These are phyloP conservation scores for Chironomus striatipennis DNA, from an alignment of 1,140 invertebrate genomes.

Conservation along the genomic window DNA sequence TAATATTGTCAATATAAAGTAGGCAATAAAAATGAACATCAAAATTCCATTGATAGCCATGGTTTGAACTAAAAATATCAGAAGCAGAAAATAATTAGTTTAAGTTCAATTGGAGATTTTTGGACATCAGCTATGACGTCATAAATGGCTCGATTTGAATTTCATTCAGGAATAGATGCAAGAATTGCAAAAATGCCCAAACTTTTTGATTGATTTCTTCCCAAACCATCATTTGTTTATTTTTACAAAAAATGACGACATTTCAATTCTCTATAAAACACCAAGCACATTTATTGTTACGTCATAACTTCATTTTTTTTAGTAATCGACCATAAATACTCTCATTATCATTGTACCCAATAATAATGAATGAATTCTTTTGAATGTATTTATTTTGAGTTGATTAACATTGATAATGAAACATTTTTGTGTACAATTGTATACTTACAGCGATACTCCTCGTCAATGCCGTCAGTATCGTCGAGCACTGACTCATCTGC, in stretches of 20 bases:
- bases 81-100: background rate
- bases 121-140: background rate
- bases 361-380: background rate
- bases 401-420: background rate
- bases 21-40: background rate
- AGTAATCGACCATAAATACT: background rate
- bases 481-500: background rate
- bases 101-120: background rate
- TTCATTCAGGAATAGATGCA: background rate
- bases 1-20: background rate
- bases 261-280: too few relatives aligned
- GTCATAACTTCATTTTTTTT: background rate
- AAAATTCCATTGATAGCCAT: slow-evolving; percentile 9
- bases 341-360: background rate
- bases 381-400: background rate
- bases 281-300: too few relatives aligned
- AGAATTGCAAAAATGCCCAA: too few relatives aligned
- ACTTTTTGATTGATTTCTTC: too few relatives aligned
- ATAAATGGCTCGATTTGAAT: background rate
- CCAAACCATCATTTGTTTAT: too few relatives aligned
- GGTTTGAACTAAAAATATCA: background rate
- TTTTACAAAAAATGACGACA: too few relatives aligned
- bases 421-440: background rate
- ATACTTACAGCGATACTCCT: background rate
- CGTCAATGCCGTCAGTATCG: slow-evolving; percentile 3